A percentile compares a stretch with the other conserved stretches of the same genome.
Conservation (phyloP, 2,888 invertebrate genomes). For the Ormyrus nitidulus region DNA sequence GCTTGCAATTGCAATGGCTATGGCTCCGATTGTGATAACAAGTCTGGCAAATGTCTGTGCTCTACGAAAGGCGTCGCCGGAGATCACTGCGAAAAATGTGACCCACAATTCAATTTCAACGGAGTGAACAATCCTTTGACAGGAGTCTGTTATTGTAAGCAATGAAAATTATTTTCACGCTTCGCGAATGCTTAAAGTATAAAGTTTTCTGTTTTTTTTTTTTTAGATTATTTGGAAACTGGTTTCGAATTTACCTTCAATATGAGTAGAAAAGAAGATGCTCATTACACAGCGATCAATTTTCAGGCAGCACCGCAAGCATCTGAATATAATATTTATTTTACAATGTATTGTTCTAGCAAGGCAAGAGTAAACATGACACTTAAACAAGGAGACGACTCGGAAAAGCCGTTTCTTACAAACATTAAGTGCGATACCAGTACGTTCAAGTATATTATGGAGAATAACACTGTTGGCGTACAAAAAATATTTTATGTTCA, state of each 20-base stretch:
- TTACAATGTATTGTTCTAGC: constrained; percentile 91
- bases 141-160: constrained; percentile 94
- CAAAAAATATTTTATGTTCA: constrained; percentile 94
- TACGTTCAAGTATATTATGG: too few relatives aligned
- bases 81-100: constrained; percentile 97
- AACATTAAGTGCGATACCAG: constrained; percentile 83
- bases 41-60: constrained; percentile 96
- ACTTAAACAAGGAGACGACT: constrained; percentile 83
- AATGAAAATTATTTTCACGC: not conserved
- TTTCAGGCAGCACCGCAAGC: constrained; percentile 96
- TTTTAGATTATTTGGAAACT: constrained; percentile 92
- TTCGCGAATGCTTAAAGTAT: not conserved
- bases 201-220: not conserved
- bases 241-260: constrained; percentile 99
- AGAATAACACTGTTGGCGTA: constrained; percentile 77
- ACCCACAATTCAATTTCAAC: constrained; percentile 94
- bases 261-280: constrained; percentile 96
- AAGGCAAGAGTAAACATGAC: constrained; percentile 93
- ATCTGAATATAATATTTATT: constrained; percentile 94
- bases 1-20: constrained; percentile 97
- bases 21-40: constrained; percentile 93
- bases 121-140: constrained; percentile 90
- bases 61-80: constrained; percentile 97
- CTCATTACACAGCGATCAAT: constrained; percentile 95
- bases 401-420: constrained; percentile 84